Evolutionary conservation across 1,140 invertebrate genomes (phyloP), one percentile per base, ranked within the genome.

Genomic region (Neuroterus valhalla): DNA sequence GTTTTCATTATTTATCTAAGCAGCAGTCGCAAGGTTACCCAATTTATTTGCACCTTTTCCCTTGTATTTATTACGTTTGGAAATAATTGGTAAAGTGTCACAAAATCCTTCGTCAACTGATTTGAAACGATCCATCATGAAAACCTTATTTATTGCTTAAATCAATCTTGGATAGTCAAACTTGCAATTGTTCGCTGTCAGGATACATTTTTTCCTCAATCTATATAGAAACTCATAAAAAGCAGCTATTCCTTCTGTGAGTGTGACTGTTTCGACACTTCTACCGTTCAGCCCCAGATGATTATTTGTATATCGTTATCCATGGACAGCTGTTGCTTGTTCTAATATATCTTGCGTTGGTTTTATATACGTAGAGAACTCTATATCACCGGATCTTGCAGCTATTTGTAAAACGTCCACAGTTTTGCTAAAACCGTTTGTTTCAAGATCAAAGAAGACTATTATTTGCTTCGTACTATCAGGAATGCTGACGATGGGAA

Each of bases 11-110:
- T 72, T 68, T 21, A 77, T 70, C 17, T 77, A 52, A 2, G 67
- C 38, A 72, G 52, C 70, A 17, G 70, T 46, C 43, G 76, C 52
- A 44, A 77, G 55, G 8, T 43, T 52, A 19, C 48, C 31, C 26
- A 77, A 68, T 17, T 45, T 77, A 50, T 70, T 72, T 44, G 45
- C 66, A 38, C 76, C 76, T 66, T 74, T 77, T 31, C 67, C 42
- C 52, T 71, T 77, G 55, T 45, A 31, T 52, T 42, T 71, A 77
- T 55, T n/a, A 42, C 17, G 38, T 73, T 42, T 3, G 70, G 70
- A n/a, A n/a, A n/a, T n/a, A n/a, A n/a, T n/a, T n/a, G n/a, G n/a
- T n/a, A n/a, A n/a, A n/a, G n/a, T n/a, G 42, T 77, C 75, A 12
- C 69, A 23, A 45, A 77, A 77, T 62, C 75, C 75, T 19, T 19